Conservation (phyloP, 2,797 vertebrate species). For the Anguilla megastoma region DNA sequence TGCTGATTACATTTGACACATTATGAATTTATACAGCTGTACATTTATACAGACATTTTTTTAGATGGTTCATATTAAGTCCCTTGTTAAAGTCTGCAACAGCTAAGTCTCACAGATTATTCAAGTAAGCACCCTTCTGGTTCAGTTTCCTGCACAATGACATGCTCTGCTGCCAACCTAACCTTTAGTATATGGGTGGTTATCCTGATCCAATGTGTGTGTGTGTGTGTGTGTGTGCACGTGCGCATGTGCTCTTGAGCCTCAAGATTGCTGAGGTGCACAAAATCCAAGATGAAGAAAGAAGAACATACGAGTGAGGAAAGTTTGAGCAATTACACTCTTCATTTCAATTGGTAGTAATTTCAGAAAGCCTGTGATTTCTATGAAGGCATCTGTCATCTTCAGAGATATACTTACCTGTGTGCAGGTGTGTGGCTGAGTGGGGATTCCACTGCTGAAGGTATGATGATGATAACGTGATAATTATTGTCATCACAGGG, state of each 20-base stretch:
- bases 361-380: slow-evolving; percentile 44
- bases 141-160: not conserved
- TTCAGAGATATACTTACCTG: slow-evolving; percentile 63
- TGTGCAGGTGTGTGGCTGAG: slow-evolving; percentile 61
- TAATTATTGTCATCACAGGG: slow-evolving; percentile 70
- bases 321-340: slow-evolving; percentile 24
- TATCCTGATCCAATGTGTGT: not conserved
- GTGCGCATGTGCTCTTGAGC: not conserved
- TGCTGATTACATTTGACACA: not conserved
- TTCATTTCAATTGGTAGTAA: slow-evolving; percentile 33
- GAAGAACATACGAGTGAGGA: slow-evolving; percentile 24
- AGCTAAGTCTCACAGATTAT: not conserved
- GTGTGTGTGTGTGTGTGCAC: not conserved
- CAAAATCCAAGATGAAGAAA: slow-evolving; percentile 28
- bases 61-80: not conserved
- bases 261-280: slow-evolving; percentile 14
- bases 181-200: not conserved
- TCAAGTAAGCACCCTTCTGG: not conserved
- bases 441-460: slow-evolving; percentile 59
- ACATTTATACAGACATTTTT: not conserved
- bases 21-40: not conserved
- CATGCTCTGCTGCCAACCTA: not conserved
- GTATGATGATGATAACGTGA: slow-evolving; percentile 65
- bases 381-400: slow-evolving; percentile 59
- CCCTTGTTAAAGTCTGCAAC: not conserved